A percentile compares a stretch with the other conserved stretches of the same genome.
Evolutionary conservation across 2,113 vertebrate species (phyloP).

Genomic region (Perca flavescens): DNA sequence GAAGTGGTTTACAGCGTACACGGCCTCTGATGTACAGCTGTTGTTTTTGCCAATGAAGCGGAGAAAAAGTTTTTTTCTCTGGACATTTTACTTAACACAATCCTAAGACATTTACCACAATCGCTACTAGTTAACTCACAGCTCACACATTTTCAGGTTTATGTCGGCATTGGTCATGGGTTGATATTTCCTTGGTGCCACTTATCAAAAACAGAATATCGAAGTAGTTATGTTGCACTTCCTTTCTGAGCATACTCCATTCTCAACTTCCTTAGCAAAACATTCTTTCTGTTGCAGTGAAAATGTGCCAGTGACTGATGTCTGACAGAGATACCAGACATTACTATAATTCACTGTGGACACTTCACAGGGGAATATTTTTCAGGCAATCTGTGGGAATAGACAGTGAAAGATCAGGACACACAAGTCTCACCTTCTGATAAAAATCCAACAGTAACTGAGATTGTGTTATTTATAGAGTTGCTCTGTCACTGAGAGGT

Average conservation of each 20-base stretch:
- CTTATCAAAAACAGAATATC: not conserved
- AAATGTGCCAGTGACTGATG: constrained; percentile 1
- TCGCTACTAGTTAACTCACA: not conserved
- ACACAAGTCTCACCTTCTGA: not conserved
- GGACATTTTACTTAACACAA: not conserved
- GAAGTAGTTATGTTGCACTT: constrained; percentile 2
- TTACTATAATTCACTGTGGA: not conserved
- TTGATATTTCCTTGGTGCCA: not conserved
- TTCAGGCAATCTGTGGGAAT: constrained; percentile 10
- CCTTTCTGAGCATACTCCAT: not conserved
- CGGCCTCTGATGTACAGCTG: constrained; percentile 4
- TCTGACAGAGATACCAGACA: constrained; percentile 9
- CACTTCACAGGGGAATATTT: constrained; percentile 7
- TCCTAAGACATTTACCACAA: not conserved
- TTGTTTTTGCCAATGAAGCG: not conserved
- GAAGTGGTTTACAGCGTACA: not conserved
- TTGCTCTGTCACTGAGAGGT: constrained; percentile 24
- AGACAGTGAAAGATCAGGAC: not conserved
- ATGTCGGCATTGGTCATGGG: not conserved
- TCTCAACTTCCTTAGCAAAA: constrained; percentile 1
- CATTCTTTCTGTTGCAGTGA: not conserved
- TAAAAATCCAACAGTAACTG: constrained; percentile 29
- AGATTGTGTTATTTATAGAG: constrained; percentile 56
- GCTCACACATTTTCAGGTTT: constrained; percentile 2
- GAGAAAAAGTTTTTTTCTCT: not conserved